Percentiles rank a stretch among this genome's conserved stretches.
phyloP scores from a whole-genome alignment of 1,140 invertebrate species.

The Drosophila lowei region DNA sequence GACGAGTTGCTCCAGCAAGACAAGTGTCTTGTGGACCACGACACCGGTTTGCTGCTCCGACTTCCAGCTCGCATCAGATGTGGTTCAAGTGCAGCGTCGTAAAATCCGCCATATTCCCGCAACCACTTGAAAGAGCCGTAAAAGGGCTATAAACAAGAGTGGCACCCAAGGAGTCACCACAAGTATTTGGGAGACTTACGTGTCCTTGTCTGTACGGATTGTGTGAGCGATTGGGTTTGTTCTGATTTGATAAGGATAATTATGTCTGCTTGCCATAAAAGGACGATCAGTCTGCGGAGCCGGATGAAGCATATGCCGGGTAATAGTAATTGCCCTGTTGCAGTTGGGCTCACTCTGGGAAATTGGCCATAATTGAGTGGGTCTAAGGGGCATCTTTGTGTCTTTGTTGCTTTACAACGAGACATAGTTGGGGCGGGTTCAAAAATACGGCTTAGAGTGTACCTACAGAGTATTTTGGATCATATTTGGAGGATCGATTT shows the following conservation, averaged over 20 bases:
- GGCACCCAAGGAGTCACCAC: constrained; percentile 37
- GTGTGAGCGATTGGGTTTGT: constrained; percentile 45
- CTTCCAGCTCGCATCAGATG: constrained; percentile 42
- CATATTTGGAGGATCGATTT: too few relatives aligned
- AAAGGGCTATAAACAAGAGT: constrained; percentile 78
- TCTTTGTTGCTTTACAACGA: too few relatives aligned
- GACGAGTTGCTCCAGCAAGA: constrained; percentile 34
- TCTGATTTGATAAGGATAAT: constrained; percentile 70
- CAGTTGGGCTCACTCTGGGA: constrained; percentile 4
- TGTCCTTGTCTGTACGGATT: constrained; percentile 43
- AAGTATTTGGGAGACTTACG: constrained; percentile 35
- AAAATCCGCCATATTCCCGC: constrained; percentile 51
- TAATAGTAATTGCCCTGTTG: constrained; percentile 25
- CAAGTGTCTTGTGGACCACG: constrained; percentile 49
- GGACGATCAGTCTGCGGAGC: constrained; percentile 22
- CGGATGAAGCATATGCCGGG: constrained; percentile 35
- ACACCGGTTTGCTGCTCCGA: constrained; percentile 11
- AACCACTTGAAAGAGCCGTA: constrained; percentile 69
- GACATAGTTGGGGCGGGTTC: too few relatives aligned
- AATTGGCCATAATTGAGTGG: background rate
- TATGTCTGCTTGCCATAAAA: constrained; percentile 47
- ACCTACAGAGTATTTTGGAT: too few relatives aligned
- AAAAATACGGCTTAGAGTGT: too few relatives aligned
- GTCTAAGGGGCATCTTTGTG: too few relatives aligned
- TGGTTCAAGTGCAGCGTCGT: constrained; percentile 72